phyloP scores from a whole-genome alignment of 2,113 vertebrate species.

The Nestor notabilis region DNA sequence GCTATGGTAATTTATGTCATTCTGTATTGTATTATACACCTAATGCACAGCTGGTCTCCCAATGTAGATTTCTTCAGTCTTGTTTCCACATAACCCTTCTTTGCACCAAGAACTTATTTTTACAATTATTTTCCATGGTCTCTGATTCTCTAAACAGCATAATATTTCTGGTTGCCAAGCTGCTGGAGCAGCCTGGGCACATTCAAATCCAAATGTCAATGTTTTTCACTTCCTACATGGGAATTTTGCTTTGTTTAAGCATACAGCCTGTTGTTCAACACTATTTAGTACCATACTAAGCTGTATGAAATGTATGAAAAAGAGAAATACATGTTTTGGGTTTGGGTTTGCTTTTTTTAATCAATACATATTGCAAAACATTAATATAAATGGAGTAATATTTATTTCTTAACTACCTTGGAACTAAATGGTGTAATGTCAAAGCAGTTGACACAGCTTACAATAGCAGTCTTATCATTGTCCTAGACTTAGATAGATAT shows the following conservation, averaged over 20 bases:
- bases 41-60: constrained; percentile 71
- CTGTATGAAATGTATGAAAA: neutral
- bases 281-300: neutral
- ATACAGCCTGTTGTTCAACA: neutral
- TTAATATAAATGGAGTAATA: neutral
- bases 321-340: neutral
- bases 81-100: constrained; percentile 18
- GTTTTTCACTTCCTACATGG: neutral
- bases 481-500: neutral
- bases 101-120: constrained; percentile 29
- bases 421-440: neutral
- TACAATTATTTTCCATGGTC: constrained; percentile 44
- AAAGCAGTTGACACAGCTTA: neutral
- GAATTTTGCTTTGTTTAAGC: neutral
- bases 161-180: constrained; percentile 26
- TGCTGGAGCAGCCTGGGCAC: neutral
- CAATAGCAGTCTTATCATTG: neutral
- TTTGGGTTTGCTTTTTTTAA: neutral
- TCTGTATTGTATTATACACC: constrained; percentile 64
- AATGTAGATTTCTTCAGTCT: constrained; percentile 70
- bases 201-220: constrained; percentile 8
- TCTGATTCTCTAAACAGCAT: constrained; percentile 20
- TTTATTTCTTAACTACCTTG: neutral
- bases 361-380: neutral
- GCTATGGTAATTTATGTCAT: constrained; percentile 73